Evolutionary conservation across 2,113 vertebrate species (phyloP), one percentile per base, ranked within the genome.

Genomic region (Cyprinodon brontotheroides): DNA sequence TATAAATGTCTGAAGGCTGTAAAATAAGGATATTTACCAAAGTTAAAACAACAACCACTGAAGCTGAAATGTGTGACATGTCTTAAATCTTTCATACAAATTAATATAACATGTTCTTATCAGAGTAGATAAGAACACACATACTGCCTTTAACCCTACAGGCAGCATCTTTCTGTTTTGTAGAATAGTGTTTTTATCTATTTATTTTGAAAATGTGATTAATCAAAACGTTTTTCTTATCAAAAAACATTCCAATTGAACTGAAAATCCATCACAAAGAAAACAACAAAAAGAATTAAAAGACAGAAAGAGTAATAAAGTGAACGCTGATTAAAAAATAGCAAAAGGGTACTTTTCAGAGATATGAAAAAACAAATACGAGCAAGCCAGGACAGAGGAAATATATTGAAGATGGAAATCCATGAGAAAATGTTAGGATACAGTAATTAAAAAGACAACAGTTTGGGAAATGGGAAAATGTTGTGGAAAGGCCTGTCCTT

Each of bases 171-270:
- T 78, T 20, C 2, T 57, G 17, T 57, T 57, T 20, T 57, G 50
- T 57, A n/a, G 17, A 75, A 59, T 70, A 86, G 75, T 75, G 43
- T 78, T 83, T 80, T 11, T 68, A 79, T 85, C 72, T 89, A 75
- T 85, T 81, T 86, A 90, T 83, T 72, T 86, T 29, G 29, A 83
- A 73, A 53, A 88, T 87, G 86, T 83, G 57, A 86, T 82, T 72
- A 79, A 82, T 69, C 5, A 62, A 82, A 86, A 39, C 17, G 6
- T 15, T 48, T 36, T 22, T 77, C 63, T 74, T 78, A 70, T 74
- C 66, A 63, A 43, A 38, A 53, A n/a, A 61, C 59, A 63, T 67
- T 75, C 36, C 48, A 37, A 75, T 74, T 70, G 17, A 67, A 68
- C 76, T 61, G 29, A 62, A 70, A 38, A 75, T 80, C 22, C 39